Conservation (phyloP, 2,888 invertebrate species). For the Priocnemis perturbator region DNA sequence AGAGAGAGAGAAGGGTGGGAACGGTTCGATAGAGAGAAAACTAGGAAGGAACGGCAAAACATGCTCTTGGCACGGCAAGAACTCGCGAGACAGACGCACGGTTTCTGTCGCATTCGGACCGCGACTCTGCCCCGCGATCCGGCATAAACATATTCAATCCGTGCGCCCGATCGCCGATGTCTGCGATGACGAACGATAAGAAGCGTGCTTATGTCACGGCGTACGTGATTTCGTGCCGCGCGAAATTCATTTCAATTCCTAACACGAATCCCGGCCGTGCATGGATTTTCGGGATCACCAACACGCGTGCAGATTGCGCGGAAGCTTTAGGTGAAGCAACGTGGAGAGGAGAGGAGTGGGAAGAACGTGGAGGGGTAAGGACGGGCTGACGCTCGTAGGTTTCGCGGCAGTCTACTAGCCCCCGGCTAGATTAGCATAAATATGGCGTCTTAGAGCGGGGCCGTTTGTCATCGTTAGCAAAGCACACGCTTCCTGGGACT, state of each 20-base stretch:
- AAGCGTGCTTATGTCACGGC: too few species aligned
- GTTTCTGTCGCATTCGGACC: constrained; percentile 50
- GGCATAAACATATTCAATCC: constrained; percentile 28
- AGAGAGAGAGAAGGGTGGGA: constrained; percentile 12
- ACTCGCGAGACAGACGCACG: constrained; percentile 52
- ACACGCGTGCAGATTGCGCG: too few species aligned
- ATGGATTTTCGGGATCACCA: too few species aligned
- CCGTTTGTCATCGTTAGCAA: constrained; percentile 75
- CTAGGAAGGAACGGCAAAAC: constrained; percentile 48
- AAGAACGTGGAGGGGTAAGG: constrained; percentile 19
- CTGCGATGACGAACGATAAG: not conserved
- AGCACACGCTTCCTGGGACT: constrained; percentile 75
- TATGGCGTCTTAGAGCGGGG: constrained; percentile 74
- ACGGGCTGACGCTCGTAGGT: constrained; percentile 39
- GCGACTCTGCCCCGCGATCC: constrained; percentile 12
- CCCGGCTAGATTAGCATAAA: constrained; percentile 73
- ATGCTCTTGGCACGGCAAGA: constrained; percentile 52
- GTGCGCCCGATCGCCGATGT: not conserved
- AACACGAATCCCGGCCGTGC: too few species aligned
- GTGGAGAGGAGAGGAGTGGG: too few species aligned
- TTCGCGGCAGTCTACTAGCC: constrained; percentile 49
- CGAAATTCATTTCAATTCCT: not conserved
- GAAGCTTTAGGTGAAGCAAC: too few species aligned
- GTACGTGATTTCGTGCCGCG: too few species aligned
- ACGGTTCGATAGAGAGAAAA: not conserved